Percentiles rank a stretch among this genome's conserved stretches.
phyloP scores from a whole-genome alignment of 1,140 invertebrate genomes.

The Drosophila tsacasi region DNA sequence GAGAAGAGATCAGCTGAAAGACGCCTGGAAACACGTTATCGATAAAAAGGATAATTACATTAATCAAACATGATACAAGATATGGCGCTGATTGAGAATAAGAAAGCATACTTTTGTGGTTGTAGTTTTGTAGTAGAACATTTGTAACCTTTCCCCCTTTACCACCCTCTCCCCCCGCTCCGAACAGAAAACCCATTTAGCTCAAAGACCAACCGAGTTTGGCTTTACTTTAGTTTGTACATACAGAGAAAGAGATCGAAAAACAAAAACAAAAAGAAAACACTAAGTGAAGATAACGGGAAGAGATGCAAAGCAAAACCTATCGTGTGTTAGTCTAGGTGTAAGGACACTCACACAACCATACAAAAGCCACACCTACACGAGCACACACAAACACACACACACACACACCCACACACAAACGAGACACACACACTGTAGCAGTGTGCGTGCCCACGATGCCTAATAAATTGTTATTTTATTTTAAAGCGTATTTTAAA shows the following conservation, averaged over 20 bases:
- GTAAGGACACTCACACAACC: conserved; percentile 50
- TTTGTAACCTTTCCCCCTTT: conserved; percentile 17
- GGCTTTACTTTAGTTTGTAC: conserved; percentile 60
- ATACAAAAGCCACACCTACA: conserved; percentile 23
- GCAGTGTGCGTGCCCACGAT: conserved; percentile 51
- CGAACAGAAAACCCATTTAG: conserved; percentile 46
- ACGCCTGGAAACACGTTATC: conserved; percentile 7
- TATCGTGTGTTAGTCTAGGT: conserved; percentile 53
- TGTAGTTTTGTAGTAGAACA: conserved; percentile 52
- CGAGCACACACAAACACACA: conserved; percentile 14
- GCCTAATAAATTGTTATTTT: conserved; percentile 81
- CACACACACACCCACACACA: conserved; percentile 15
- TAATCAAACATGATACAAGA: conserved; percentile 9
- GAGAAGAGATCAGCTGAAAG: not conserved
- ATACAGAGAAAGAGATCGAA: conserved; percentile 51
- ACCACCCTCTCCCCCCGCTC: not conserved
- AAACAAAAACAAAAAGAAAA: conserved; percentile 6
- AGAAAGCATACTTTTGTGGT: conserved; percentile 54
- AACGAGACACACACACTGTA: conserved; percentile 31
- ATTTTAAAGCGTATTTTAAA: conserved; percentile 75
- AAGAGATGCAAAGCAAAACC: conserved; percentile 31
- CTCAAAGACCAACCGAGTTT: conserved; percentile 48
- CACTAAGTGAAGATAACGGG: conserved; percentile 17
- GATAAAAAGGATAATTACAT: conserved; percentile 1
- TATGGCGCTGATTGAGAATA: conserved; percentile 2